phyloP scores from a whole-genome alignment of 2,113 vertebrate species.

The Apodemus sylvaticus region DNA sequence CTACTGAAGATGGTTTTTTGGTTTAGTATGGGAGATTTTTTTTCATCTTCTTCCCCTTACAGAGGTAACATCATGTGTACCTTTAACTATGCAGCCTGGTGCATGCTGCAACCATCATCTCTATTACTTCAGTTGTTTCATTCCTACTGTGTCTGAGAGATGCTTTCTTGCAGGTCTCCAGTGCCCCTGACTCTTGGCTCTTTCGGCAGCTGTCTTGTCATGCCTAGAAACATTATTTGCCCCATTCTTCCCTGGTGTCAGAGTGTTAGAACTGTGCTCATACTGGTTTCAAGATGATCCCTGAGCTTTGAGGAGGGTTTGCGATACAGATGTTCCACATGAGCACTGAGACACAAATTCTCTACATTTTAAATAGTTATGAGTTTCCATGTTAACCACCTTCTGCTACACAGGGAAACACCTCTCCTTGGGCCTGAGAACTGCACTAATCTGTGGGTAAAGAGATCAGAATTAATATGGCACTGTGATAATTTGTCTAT shows the following conservation, averaged over 20 bases:
- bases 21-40: background rate
- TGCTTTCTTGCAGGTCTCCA: background rate
- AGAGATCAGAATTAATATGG: background rate
- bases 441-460: background rate
- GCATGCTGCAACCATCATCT: background rate
- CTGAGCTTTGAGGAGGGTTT: background rate
- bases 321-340: background rate
- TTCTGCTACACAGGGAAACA: background rate
- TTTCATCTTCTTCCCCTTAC: background rate
- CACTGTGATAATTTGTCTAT: background rate
- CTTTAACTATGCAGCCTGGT: background rate
- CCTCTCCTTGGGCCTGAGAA: background rate
- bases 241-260: too few relatives aligned
- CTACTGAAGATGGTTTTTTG: background rate
- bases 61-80: background rate
- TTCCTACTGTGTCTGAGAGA: background rate
- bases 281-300: background rate
- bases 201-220: too few relatives aligned
- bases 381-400: background rate
- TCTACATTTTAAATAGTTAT: background rate
- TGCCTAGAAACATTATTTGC: too few relatives aligned
- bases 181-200: too few relatives aligned
- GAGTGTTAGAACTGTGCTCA: too few relatives aligned
- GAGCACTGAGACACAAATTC: background rate
- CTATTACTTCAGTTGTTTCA: background rate